These are phyloP conservation scores for Dolichotis patagonum DNA, from an alignment of 2,113 vertebrate species.

Conservation along the genomic window DNA sequence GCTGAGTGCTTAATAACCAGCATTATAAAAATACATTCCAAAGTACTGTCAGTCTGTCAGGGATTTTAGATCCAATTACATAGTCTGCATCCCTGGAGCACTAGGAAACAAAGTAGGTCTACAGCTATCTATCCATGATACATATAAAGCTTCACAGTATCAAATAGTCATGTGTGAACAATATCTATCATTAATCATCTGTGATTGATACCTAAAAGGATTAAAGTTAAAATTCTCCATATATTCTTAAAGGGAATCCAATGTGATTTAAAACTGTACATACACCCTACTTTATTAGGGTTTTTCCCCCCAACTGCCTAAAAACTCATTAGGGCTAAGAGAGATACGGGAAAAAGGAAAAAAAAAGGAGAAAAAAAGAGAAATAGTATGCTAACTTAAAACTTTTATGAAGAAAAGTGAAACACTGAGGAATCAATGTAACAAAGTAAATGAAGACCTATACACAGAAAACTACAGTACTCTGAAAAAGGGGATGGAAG, in stretches of 20 bases:
- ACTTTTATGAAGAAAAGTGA: background rate
- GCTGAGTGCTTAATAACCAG: background rate
- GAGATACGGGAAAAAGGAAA: too few relatives aligned
- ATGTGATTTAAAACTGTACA: background rate
- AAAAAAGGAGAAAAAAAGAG: background rate
- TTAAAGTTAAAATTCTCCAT: slow-evolving; percentile 43
- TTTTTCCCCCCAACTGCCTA: slow-evolving; percentile 11
- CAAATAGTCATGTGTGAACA: slow-evolving; percentile 46
- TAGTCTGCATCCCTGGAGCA: slow-evolving; percentile 62
- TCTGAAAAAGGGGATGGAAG: background rate
- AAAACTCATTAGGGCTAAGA: background rate
- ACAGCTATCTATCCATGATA: slow-evolving; percentile 37
- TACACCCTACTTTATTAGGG: slow-evolving; percentile 39
- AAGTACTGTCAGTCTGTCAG: background rate
- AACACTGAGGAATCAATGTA: background rate
- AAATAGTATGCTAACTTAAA: background rate
- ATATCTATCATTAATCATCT: slow-evolving; percentile 48
- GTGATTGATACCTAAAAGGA: slow-evolving; percentile 42
- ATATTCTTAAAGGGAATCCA: slow-evolving; percentile 21
- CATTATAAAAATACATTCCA: slow-evolving; percentile 17
- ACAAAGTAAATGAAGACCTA: background rate
- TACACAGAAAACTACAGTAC: background rate
- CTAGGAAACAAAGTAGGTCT: slow-evolving; percentile 72
- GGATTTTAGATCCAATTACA: slow-evolving; percentile 68
- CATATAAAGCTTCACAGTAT: background rate